A percentile compares a stretch with the other conserved stretches of the same genome.
phyloP scores from a whole-genome alignment of 2,888 invertebrate genomes.

The Brenthis daphne region DNA sequence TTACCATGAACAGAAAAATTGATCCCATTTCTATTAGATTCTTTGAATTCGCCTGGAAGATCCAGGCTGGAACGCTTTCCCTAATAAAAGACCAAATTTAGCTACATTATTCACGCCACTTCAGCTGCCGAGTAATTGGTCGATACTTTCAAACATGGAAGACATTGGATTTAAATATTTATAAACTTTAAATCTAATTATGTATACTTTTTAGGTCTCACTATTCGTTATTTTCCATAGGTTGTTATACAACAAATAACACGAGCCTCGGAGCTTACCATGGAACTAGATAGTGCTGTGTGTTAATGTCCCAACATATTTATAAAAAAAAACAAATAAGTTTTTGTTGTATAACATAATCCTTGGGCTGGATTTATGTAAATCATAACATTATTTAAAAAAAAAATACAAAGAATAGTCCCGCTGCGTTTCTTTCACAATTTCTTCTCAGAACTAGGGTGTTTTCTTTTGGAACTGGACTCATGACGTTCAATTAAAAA shows the following conservation, averaged over 20 bases:
- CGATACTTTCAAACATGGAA: not conserved
- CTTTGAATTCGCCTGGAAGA: constrained; percentile 1
- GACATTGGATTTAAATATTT: constrained; percentile 11
- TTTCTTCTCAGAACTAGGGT: no score
- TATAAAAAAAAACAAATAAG: no score
- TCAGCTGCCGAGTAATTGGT: constrained; percentile 7
- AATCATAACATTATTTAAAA: no score
- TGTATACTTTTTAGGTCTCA: not conserved
- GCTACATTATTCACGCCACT: constrained; percentile 17
- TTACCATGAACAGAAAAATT: not conserved
- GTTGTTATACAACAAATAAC: not conserved
- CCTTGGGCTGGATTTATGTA: no score
- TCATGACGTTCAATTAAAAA: no score
- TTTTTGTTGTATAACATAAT: no score
- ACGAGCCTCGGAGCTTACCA: no score
- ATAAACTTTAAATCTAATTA: not conserved
- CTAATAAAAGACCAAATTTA: constrained; percentile 24
- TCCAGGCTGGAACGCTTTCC: constrained; percentile 10
- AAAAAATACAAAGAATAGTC: no score
- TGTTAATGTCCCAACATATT: no score
- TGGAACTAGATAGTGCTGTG: no score
- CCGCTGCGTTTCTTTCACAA: no score
- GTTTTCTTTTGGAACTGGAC: no score
- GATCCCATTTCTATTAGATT: constrained; percentile 10
- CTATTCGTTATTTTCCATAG: not conserved